Conservation (phyloP, 2,888 invertebrate species). For the Drosophila subsilvestris region DNA sequence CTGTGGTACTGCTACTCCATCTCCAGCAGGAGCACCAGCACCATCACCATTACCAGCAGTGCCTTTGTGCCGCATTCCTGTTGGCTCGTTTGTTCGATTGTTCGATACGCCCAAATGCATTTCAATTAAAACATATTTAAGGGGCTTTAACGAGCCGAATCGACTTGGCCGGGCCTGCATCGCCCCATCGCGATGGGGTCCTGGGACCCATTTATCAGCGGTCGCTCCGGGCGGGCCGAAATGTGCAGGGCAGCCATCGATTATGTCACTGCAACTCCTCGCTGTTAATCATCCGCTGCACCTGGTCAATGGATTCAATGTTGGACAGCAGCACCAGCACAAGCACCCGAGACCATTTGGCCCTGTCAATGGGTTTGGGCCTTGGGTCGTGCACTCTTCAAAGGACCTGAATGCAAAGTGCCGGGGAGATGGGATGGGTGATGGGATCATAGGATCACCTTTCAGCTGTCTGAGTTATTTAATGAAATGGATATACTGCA, state of each 20-base stretch:
- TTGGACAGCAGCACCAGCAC: slow-evolving; percentile 9
- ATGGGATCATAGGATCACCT: slow-evolving; percentile 35
- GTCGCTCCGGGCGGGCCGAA: slow-evolving; percentile 20
- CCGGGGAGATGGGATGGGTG: background rate
- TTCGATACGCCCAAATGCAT: slow-evolving; percentile 64
- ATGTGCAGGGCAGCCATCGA: slow-evolving; percentile 45
- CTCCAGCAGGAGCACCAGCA: background rate
- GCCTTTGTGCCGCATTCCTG: slow-evolving; percentile 33
- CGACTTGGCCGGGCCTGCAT: background rate
- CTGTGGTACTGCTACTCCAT: background rate
- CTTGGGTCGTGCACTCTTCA: slow-evolving; percentile 37
- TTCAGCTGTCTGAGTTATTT: slow-evolving; percentile 30
- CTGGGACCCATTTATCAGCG: slow-evolving; percentile 50
- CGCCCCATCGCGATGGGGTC: slow-evolving; percentile 42
- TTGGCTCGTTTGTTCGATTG: slow-evolving; percentile 40
- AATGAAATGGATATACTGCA: slow-evolving; percentile 45
- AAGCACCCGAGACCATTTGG: too few species aligned
- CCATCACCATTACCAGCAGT: background rate
- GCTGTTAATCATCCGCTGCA: slow-evolving; percentile 59
- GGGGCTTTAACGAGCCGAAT: slow-evolving; percentile 35
- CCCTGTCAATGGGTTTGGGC: slow-evolving; percentile 41
- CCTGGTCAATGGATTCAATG: slow-evolving; percentile 33
- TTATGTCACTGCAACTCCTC: slow-evolving; percentile 50
- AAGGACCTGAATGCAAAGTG: slow-evolving; percentile 30
- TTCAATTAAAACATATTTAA: slow-evolving; percentile 77